Conservation (phyloP, 2,113 vertebrate genomes). For the Athene cunicularia region DNA sequence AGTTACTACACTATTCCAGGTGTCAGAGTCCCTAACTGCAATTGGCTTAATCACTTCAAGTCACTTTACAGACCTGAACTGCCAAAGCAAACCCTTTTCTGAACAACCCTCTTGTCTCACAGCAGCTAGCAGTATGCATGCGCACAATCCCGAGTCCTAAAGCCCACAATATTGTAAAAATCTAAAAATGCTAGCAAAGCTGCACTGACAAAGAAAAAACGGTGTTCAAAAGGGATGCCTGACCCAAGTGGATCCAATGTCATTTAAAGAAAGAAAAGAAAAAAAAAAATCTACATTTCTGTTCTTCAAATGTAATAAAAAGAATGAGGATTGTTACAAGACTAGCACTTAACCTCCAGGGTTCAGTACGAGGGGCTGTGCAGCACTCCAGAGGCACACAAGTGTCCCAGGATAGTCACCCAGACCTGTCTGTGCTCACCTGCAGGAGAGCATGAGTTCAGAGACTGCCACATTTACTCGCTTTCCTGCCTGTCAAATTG, state of each 20-base stretch:
- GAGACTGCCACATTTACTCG: neutral
- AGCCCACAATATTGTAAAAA: neutral
- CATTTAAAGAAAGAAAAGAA: neutral
- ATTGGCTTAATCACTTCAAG: neutral
- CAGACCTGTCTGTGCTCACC: neutral
- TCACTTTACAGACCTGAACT: neutral
- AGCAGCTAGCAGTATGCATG: neutral
- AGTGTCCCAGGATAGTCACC: neutral
- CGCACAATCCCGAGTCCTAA: neutral
- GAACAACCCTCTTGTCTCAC: neutral
- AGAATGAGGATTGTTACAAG: neutral
- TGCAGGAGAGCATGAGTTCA: neutral
- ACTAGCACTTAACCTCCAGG: neutral
- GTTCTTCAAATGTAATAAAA: neutral
- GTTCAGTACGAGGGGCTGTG: neutral
- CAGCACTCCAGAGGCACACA: neutral
- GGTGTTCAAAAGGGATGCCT: neutral
- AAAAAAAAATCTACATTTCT: neutral
- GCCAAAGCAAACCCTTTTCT: slow-evolving; percentile 27
- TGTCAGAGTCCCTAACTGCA: neutral
- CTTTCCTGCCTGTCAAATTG: neutral
- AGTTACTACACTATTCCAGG: neutral
- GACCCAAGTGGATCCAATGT: neutral
- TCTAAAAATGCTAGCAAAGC: neutral
- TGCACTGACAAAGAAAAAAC: neutral